These are phyloP conservation scores for Penaeus indicus DNA, from an alignment of 1,140 invertebrate genomes.

Conservation along the genomic window DNA sequence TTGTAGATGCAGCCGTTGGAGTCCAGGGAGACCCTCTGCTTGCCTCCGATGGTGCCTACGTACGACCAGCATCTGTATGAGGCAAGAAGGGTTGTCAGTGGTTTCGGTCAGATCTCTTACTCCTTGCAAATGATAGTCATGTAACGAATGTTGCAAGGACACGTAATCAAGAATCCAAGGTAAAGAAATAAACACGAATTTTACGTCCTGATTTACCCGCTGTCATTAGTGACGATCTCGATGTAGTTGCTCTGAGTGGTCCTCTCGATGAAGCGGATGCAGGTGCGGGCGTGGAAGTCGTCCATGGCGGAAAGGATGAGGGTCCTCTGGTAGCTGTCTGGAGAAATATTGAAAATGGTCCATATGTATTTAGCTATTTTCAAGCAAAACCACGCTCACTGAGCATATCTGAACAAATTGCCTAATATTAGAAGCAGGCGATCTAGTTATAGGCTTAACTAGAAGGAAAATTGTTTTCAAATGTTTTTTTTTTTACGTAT, in stretches of 20 bases:
- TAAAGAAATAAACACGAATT: too few relatives aligned
- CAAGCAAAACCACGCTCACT: too few relatives aligned
- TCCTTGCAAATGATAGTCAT: too few relatives aligned
- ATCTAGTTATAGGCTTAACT: background rate
- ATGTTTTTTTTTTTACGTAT: background rate
- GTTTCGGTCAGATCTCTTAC: too few relatives aligned
- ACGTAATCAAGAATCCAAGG: too few relatives aligned
- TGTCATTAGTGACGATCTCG: conserved; percentile 44
- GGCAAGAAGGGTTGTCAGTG: too few relatives aligned
- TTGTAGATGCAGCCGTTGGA: background rate
- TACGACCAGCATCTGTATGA: conserved; percentile 8
- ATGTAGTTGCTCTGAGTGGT: conserved; percentile 20
- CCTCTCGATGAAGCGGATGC: conserved; percentile 24
- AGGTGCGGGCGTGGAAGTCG: conserved; percentile 32
- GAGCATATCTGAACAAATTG: too few relatives aligned
- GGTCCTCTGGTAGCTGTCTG: conserved; percentile 4
- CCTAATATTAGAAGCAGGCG: background rate
- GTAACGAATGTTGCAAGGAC: too few relatives aligned
- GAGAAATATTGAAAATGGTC: background rate
- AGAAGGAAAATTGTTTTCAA: background rate
- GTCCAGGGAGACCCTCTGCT: background rate
- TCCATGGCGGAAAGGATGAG: conserved; percentile 25
- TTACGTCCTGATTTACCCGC: background rate
- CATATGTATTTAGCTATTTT: too few relatives aligned
- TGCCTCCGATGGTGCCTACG: conserved; percentile 3